These are phyloP conservation scores for Cristatella mucedo DNA, from an alignment of 2,888 invertebrate species.

Conservation along the genomic window DNA sequence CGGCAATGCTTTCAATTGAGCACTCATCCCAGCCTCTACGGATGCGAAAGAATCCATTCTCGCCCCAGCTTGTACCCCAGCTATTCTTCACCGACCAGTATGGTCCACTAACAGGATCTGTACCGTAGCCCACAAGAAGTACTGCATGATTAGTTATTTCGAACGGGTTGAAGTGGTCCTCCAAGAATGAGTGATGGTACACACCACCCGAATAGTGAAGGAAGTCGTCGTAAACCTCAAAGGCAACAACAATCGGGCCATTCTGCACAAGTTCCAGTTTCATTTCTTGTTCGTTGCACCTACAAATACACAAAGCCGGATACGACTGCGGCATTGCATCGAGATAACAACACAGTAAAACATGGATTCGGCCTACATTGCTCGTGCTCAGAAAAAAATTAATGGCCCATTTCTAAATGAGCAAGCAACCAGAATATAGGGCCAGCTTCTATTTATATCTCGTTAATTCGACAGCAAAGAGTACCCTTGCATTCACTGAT, in stretches of 20 bases:
- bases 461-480: too few species aligned
- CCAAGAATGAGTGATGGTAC: constrained; percentile 37
- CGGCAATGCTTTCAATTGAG: constrained; percentile 35
- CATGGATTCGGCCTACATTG: too few species aligned
- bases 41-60: constrained; percentile 36
- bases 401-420: too few species aligned
- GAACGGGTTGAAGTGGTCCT: constrained; percentile 38
- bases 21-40: constrained; percentile 35
- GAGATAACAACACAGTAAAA: too few species aligned
- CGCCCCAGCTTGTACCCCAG: constrained; percentile 36
- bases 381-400: too few species aligned
- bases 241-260: constrained; percentile 41
- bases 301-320: too few species aligned
- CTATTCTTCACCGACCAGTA: constrained; percentile 40
- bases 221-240: constrained; percentile 41
- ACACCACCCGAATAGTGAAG: constrained; percentile 36
- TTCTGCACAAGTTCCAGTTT: constrained; percentile 35
- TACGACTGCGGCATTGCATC: too few species aligned
- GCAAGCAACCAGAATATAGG: too few species aligned
- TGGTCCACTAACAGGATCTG: constrained; percentile 24
- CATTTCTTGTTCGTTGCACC: constrained; percentile 42
- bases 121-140: constrained; percentile 41
- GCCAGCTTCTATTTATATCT: too few species aligned
- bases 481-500: too few species aligned
- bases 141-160: constrained; percentile 42